These are phyloP conservation scores for Lucifuga dentata DNA, from an alignment of 2,113 vertebrate species.

Conservation along the genomic window DNA sequence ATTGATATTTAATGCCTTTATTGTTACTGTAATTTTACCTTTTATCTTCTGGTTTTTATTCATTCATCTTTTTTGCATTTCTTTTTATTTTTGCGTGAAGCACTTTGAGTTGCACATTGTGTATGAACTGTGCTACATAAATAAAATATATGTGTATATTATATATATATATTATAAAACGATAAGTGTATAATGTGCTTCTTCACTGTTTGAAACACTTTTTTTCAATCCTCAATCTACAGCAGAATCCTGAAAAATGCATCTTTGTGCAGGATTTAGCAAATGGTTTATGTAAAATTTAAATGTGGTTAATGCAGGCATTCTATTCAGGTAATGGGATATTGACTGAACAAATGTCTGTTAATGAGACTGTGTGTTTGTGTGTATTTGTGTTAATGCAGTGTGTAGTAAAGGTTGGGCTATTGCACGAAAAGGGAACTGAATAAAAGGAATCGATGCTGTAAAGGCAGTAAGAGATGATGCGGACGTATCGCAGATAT, in stretches of 20 bases:
- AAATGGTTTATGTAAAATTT: not conserved
- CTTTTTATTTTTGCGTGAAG: no score
- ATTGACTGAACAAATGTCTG: constrained; percentile 21
- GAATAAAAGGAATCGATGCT: constrained; percentile 43
- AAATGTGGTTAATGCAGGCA: not conserved
- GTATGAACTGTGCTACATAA: no score
- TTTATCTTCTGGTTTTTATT: no score
- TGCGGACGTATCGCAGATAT: constrained; percentile 67
- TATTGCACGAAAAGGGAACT: constrained; percentile 29
- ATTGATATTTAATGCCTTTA: no score
- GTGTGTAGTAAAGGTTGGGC: constrained; percentile 3
- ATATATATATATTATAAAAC: no score
- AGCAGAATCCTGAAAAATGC: not conserved
- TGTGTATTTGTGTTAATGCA: not conserved
- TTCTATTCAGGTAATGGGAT: not conserved
- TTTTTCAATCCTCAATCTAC: not conserved
- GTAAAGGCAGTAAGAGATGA: constrained; percentile 52
- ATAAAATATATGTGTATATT: no score
- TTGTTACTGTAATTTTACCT: no score
- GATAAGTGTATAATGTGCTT: no score
- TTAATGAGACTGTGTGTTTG: constrained; percentile 33
- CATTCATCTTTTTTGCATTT: no score
- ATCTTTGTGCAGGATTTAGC: not conserved
- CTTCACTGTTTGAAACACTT: no score
- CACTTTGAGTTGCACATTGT: no score